A percentile compares a stretch with the other conserved stretches of the same genome.
Conservation (phyloP, 2,888 invertebrate species). For the Cancer borealis region DNA sequence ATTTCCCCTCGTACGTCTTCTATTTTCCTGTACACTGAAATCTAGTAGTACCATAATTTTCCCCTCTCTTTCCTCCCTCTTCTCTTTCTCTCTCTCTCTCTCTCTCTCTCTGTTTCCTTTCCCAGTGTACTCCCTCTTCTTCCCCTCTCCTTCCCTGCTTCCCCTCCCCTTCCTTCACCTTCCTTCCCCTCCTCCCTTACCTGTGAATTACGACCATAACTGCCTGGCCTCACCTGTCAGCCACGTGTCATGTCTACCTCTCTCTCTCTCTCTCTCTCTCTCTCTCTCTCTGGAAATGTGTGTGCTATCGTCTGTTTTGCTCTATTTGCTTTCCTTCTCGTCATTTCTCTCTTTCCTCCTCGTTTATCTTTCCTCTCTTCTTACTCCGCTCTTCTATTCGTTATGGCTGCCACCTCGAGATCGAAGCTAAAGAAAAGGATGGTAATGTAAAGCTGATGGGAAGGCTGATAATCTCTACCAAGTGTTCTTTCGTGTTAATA, state of each 20-base stretch:
- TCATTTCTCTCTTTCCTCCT: not conserved
- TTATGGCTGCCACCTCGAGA: not conserved
- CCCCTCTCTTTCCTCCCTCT: not conserved
- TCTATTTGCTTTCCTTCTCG: not conserved
- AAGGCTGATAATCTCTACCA: not conserved
- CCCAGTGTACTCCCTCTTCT: not conserved
- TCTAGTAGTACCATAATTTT: conserved; percentile 7
- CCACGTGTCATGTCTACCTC: conserved; percentile 9
- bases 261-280: not conserved
- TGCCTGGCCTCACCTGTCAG: conserved; percentile 14
- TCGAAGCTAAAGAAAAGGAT: too few species aligned
- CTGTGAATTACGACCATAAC: conserved; percentile 39
- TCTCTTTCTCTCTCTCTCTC: not conserved
- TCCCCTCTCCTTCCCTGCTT: not conserved
- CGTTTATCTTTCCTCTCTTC: not conserved
- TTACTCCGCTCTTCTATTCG: not conserved
- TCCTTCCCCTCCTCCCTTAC: not conserved
- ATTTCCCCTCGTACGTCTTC: not conserved
- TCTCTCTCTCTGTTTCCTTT: not conserved
- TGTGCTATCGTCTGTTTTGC: not conserved
- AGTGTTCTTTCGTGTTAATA: not conserved
- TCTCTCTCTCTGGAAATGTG: not conserved
- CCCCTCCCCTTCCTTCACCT: not conserved
- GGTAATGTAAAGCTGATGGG: not conserved
- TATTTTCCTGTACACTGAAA: not conserved